Evolutionary conservation across 2,113 vertebrate species (phyloP), one percentile per base, ranked within the genome.

Genomic region (Phodopus roborovskii): DNA sequence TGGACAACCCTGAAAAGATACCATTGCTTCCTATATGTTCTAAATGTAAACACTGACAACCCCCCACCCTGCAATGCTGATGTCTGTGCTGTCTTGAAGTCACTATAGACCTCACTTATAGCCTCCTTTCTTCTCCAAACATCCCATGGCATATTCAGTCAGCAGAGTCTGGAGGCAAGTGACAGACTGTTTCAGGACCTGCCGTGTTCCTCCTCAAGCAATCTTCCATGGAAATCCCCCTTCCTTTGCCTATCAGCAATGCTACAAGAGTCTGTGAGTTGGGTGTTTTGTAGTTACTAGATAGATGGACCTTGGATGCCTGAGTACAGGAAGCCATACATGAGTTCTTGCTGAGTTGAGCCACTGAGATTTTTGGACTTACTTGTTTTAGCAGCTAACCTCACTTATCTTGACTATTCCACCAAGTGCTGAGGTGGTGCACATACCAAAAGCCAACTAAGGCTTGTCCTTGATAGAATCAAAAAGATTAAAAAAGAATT

Each of bases 51-150:
- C 48, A 56, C 64, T 28, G 62, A 19, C 45, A 8, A 53, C 22
- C 28, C 1, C 9, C 16, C 50, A 33, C 28, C 26, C n/a, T n/a
- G n/a, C n/a, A 11, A 1, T 7, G 3, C 30, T 45, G 22, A 3
- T 19, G 28, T 12, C 17, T 48, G 75, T 42, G n/a, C 39, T 60
- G 28, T 77, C 42, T 19, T 30, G 11, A 30, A n/a, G 19, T 56
- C 66, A 24, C 24, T 50, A 30, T 11, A 15, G 53, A 53, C 56
- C 28, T 70, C 58, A 30, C 48, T 28, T 30, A 58, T 24, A 36
- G 22, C 1, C 3, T 7, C 42, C 53, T 24, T 15, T 28, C 22
- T 74, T 82, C 30, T 45, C 7, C 12, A 20, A 1, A 45, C 6
- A 13, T 12, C 26, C 78, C 1, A 0, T 36, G 70, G 62, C 10